phyloP scores from a whole-genome alignment of 2,113 vertebrate genomes.

The Apeltes quadracus region DNA sequence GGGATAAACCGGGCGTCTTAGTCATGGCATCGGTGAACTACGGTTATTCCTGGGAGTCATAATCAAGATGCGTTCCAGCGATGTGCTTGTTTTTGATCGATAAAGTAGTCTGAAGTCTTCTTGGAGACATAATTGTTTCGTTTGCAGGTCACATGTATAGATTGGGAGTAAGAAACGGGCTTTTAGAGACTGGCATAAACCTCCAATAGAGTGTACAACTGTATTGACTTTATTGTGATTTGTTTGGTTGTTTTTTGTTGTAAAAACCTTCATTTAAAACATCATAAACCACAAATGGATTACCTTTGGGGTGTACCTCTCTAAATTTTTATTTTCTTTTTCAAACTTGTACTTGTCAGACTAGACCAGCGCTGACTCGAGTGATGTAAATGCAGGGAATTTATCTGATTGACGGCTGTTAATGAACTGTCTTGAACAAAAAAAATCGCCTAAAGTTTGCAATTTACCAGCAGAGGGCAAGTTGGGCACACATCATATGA shows the following conservation, averaged over 20 bases:
- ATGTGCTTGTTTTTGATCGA: not conserved
- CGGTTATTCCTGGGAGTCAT: not conserved
- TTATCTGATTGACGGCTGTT: no score
- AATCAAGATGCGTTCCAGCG: not conserved
- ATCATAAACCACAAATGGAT: not conserved
- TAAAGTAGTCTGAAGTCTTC: not conserved
- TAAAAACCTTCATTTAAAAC: not conserved
- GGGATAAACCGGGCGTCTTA: not conserved
- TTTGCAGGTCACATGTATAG: not conserved
- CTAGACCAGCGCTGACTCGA: not conserved
- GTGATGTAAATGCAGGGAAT: no score
- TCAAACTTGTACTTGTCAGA: not conserved
- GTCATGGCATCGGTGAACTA: constrained; percentile 1
- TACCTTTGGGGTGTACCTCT: not conserved
- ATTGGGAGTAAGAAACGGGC: not conserved
- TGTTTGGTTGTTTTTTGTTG: not conserved
- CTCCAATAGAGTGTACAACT: not conserved
- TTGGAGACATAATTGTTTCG: not conserved
- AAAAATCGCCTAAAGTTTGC: not conserved
- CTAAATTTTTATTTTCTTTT: not conserved
- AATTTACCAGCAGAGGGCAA: not conserved
- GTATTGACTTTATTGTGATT: not conserved
- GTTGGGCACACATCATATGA: not conserved
- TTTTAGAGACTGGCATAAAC: not conserved
- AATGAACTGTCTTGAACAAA: not conserved